Evolutionary conservation across 2,888 invertebrate species (phyloP).

Genomic region (Fragum whitleyi): DNA sequence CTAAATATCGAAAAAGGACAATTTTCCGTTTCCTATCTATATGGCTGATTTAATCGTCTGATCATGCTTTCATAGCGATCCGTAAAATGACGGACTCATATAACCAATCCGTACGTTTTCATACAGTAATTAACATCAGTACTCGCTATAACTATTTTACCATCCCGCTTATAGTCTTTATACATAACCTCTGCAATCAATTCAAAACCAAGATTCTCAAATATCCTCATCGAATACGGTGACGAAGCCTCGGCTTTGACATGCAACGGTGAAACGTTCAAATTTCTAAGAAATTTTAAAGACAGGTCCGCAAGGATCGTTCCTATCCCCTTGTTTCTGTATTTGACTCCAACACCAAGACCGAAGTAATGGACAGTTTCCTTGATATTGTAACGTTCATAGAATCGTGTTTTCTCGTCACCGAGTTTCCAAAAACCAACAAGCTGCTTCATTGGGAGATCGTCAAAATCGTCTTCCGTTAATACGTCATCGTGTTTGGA

Average conservation of each 20-base stretch:
- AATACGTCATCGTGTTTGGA: conserved; percentile 6
- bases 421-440: conserved; percentile 19
- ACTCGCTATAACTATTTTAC: conserved; percentile 15
- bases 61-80: too few relatives aligned
- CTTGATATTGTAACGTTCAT: conserved; percentile 34
- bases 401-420: conserved; percentile 19
- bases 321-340: conserved; percentile 34
- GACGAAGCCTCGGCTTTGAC: conserved; percentile 39
- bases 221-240: conserved; percentile 41
- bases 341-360: conserved; percentile 36
- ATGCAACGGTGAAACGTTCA: conserved; percentile 27
- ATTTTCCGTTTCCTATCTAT: too few relatives aligned
- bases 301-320: conserved; percentile 5
- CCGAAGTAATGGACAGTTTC: conserved; percentile 39
- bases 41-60: too few relatives aligned
- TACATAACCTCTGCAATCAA: conserved; percentile 30
- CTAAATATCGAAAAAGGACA: too few relatives aligned
- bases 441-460: conserved; percentile 16
- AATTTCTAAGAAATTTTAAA: conserved; percentile 11
- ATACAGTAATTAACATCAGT: conserved; percentile 1
- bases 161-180: conserved; percentile 39
- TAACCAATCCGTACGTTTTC: conserved; percentile 9
- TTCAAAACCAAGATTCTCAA: conserved; percentile 47
- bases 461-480: conserved; percentile 17
- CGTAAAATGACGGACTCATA: too few relatives aligned